A percentile compares a stretch with the other conserved stretches of the same genome.
These are phyloP conservation scores for Imbricaverruca yamaguchii DNA, from an alignment of 2,888 invertebrate genomes.

Conservation along the genomic window DNA sequence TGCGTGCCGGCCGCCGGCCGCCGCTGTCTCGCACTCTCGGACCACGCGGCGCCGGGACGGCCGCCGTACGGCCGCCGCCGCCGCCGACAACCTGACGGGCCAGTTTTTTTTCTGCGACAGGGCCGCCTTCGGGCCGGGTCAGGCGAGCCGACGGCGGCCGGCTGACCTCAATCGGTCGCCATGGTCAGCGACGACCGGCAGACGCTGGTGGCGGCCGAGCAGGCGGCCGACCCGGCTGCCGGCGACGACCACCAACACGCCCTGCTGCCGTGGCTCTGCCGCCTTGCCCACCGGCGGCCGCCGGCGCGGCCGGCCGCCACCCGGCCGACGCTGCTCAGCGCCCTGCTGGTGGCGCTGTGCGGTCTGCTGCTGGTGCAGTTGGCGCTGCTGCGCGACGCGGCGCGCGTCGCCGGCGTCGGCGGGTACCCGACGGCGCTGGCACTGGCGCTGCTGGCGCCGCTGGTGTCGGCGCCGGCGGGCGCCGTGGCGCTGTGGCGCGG, in stretches of 20 bases:
- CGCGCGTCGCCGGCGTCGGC: not conserved
- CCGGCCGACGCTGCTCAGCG: not conserved
- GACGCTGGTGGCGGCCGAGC: not conserved
- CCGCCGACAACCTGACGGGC: not conserved
- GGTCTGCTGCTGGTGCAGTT: conserved; percentile 7
- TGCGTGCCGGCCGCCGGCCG: too few relatives aligned
- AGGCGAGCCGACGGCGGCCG: not conserved
- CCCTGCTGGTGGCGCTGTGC: not conserved
- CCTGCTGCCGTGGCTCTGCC: not conserved
- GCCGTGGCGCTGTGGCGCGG: not conserved
- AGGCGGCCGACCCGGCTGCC: not conserved
- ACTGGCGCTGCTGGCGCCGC: not conserved
- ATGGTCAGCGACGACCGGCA: not conserved
- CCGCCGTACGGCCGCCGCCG: too few relatives aligned
- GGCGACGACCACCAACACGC: not conserved
- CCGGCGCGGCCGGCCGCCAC: not conserved
- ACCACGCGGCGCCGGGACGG: too few relatives aligned
- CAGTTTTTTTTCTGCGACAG: conserved; percentile 2
- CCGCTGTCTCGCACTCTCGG: too few relatives aligned
- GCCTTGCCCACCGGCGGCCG: not conserved
- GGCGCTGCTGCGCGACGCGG: not conserved
- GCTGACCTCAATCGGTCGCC: not conserved
- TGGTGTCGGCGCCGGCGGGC: not conserved
- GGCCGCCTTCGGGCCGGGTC: not conserved
- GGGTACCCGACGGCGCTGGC: not conserved